phyloP scores from a whole-genome alignment of 2,797 vertebrate genomes.

The Buphagus erythrorhynchus region DNA sequence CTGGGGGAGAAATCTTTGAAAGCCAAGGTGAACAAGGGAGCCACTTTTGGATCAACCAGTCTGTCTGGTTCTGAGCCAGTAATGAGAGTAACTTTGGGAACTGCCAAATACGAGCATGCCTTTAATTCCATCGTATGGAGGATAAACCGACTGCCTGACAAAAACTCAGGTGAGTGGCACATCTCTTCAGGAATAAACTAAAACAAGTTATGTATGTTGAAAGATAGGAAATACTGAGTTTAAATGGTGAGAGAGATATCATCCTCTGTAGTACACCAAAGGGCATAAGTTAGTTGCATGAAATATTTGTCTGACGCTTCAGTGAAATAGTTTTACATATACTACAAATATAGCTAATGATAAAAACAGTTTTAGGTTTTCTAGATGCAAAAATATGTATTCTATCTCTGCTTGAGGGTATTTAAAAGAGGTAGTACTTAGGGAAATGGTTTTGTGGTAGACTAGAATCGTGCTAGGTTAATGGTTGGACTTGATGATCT shows the following conservation, averaged over 20 bases:
- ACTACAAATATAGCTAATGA: background rate
- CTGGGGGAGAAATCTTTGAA: constrained; percentile 89
- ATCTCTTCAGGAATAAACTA: background rate
- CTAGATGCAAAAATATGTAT: background rate
- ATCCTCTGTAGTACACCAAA: background rate
- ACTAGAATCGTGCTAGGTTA: accelerated
- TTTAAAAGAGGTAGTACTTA: background rate
- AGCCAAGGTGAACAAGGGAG: constrained; percentile 89
- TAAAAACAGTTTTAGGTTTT: background rate
- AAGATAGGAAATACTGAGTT: background rate
- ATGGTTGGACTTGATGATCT: background rate
- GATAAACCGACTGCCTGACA: constrained; percentile 88
- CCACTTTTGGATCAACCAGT: constrained; percentile 85
- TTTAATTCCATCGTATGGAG: constrained; percentile 90
- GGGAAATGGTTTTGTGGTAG: background rate
- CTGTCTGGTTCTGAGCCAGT: constrained; percentile 88
- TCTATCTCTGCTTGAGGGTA: background rate
- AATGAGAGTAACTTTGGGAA: constrained; percentile 90
- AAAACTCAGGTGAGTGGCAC: constrained; percentile 86
- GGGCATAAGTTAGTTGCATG: background rate
- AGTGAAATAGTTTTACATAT: background rate
- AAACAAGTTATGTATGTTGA: background rate
- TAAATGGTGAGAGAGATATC: background rate
- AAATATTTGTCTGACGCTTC: background rate
- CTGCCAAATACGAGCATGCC: constrained; percentile 90